Base-by-base conservation (phyloP, 2,797 vertebrate genomes). In the Pseudotriccus pelzelni region DNA sequence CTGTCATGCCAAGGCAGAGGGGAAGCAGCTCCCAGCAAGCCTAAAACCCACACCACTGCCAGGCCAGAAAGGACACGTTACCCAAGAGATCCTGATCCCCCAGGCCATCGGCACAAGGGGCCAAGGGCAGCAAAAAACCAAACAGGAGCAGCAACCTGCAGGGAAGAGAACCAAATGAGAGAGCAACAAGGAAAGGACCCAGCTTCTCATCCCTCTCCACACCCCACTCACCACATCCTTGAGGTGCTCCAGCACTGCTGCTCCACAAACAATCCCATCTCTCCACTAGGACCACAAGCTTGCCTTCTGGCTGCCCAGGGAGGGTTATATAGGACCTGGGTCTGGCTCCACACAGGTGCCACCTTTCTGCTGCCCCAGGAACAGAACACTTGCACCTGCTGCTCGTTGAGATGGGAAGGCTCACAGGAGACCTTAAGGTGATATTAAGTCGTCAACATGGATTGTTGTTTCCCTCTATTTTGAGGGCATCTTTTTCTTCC, bases 301-400 rank as follows among this genome's bases (percentile, higher is more conserved):
- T 49, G 0, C 3, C 0, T 8, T 1, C 0, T 0, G 2, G 2
- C 3, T 86, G 14, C 63, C 70, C 23, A 2, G n/a, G 43, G 14
- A 56, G 46, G 74, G 1, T 79, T 95, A 49, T 93, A 86, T 96
- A 64, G 30, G 7, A 8, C 53, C n/a, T 2, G 11, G 37, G 0
- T 6, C 18, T 49, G 72, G 39, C 41, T 87, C 44, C 55, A 32
- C 91, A 68, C 95, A 92, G 74, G 64, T 94, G 95, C 43, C 44
- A 30, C 47, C 43, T 37, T 58, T 92, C 74, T 90, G 92, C 81
- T 94, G 53, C 73, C 70, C 2, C 1, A 36, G 64, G 37, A 24
- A 4, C 60, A 22, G 70, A 88, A 10, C 30, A 70, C 55, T 28
- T 34, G 25, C 94, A 96, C 56, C 95, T 96, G 96, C n/a, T 46